Percentiles rank a stretch among this genome's conserved stretches.
Conservation (phyloP, 2,113 vertebrate genomes). For the Austrofundulus limnaeus region DNA sequence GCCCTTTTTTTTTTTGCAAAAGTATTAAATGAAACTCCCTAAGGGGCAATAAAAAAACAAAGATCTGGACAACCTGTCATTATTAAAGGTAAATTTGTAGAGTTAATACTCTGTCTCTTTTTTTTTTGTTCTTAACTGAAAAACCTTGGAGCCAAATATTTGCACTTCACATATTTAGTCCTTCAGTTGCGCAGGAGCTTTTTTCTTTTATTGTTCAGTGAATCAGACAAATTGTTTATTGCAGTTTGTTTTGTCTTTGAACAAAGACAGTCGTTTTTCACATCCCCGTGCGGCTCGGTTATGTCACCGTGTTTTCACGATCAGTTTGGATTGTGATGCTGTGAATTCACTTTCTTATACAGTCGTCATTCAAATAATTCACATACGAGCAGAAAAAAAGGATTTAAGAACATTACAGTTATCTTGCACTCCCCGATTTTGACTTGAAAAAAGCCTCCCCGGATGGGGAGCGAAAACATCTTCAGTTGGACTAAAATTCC, state of each 20-base stretch:
- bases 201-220: background rate
- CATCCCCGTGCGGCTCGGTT: background rate
- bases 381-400: background rate
- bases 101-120: background rate
- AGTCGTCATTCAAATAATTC: background rate
- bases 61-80: background rate
- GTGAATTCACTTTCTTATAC: background rate
- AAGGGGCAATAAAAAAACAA: background rate
- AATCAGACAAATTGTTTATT: background rate
- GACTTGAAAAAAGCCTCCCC: too few relatives aligned
- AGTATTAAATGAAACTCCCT: background rate
- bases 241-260: background rate
- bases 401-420: too few relatives aligned
- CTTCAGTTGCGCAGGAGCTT: slow-evolving; percentile 13
- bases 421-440: too few relatives aligned
- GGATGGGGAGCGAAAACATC: too few relatives aligned
- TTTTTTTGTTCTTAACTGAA: background rate
- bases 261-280: background rate
- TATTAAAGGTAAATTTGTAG: background rate
- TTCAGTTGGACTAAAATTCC: too few relatives aligned
- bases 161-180: too few relatives aligned
- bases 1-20: background rate
- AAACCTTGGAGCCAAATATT: slow-evolving; percentile 1
- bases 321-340: background rate
- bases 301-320: background rate